Evolutionary conservation across 2,797 vertebrate species (phyloP).

Genomic region (Tachyglossus aculeatus): DNA sequence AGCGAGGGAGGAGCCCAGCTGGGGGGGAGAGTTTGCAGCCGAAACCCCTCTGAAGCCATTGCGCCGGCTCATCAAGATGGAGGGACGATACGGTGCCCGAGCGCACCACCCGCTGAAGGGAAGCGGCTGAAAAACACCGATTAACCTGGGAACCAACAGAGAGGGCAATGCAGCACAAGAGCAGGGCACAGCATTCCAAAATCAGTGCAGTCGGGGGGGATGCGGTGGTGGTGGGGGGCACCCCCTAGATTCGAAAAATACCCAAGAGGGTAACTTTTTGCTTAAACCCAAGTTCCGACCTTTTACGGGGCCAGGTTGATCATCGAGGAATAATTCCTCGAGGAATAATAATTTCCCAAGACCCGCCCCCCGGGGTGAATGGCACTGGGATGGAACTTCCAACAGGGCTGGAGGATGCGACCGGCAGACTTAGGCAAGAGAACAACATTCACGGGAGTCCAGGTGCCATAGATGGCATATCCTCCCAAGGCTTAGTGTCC

Average conservation of each 20-base stretch:
- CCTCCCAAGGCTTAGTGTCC: neutral
- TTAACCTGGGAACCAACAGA: constrained; percentile 26
- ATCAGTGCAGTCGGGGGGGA: too few relatives aligned
- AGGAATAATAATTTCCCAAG: constrained; percentile 15
- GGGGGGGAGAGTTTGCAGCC: too few relatives aligned
- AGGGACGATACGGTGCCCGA: neutral
- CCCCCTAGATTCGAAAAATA: too few relatives aligned
- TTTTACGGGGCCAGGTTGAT: too few relatives aligned
- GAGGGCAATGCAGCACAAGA: constrained; percentile 26
- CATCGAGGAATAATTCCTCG: too few relatives aligned
- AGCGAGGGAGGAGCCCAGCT: too few relatives aligned
- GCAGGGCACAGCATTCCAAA: neutral
- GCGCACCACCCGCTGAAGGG: neutral
- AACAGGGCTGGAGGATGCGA: constrained; percentile 12
- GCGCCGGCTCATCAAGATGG: constrained; percentile 5
- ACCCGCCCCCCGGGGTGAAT: neutral
- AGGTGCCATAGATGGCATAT: constrained; percentile 18
- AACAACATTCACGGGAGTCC: neutral
- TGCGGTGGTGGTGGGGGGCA: too few relatives aligned
- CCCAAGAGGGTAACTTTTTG: too few relatives aligned
- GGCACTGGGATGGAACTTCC: constrained; percentile 25
- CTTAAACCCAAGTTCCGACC: too few relatives aligned
- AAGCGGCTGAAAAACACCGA: neutral
- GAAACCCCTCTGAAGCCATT: constrained; percentile 3
- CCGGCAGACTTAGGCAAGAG: constrained; percentile 18